phyloP scores from a whole-genome alignment of 2,888 invertebrate species.

The Helobdella robusta region DNA sequence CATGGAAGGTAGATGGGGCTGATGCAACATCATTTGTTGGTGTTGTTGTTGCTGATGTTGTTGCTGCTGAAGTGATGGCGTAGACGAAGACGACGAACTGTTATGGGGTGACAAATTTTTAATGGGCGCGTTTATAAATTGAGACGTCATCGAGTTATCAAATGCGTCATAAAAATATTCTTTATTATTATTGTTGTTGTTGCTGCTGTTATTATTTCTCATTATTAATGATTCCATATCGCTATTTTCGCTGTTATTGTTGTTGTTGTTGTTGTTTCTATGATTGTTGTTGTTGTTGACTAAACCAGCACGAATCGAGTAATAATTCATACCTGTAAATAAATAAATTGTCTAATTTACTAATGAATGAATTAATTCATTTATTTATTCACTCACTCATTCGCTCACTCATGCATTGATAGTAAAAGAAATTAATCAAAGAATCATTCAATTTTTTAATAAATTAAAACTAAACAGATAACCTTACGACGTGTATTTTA shows the following conservation, averaged over 20 bases:
- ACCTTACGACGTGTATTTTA: too few species aligned
- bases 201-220: background rate
- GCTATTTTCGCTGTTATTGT: background rate
- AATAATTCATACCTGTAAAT: slow-evolving; percentile 13
- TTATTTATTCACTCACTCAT: too few species aligned
- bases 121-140: background rate
- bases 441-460: too few species aligned
- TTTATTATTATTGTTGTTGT: too few species aligned
- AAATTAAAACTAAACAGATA: too few species aligned
- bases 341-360: too few species aligned
- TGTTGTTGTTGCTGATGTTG: background rate
- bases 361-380: too few species aligned
- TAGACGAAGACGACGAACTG: slow-evolving; percentile 1
- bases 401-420: too few species aligned
- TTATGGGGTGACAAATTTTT: slow-evolving; percentile 7
- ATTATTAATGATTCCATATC: too few species aligned
- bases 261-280: background rate
- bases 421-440: too few species aligned
- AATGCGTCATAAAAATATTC: slow-evolving; percentile 13
- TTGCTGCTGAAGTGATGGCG: background rate
- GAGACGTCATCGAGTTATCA: background rate
- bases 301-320: slow-evolving; percentile 1
- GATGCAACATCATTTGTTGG: background rate
- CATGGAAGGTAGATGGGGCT: background rate
- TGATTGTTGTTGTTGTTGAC: background rate